Evolutionary conservation across 1,140 invertebrate species (phyloP).

Genomic region (Delia radicum): DNA sequence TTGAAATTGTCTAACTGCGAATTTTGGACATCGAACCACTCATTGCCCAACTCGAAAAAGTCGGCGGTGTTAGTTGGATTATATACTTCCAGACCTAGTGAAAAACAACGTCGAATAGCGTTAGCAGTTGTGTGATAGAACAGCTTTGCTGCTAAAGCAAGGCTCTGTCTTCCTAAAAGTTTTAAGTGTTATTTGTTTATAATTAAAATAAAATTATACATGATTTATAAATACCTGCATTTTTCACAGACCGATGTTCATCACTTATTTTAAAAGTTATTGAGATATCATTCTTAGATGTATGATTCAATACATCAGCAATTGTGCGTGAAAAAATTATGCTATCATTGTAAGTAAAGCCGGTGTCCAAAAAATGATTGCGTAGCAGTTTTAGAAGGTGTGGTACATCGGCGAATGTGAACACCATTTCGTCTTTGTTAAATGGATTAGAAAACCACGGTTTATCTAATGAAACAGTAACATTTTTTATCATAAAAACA

Average conservation of each 20-base stretch:
- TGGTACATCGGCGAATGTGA: background rate
- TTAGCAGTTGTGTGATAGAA: constrained; percentile 8
- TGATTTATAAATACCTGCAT: background rate
- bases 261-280: background rate
- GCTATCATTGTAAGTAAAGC: background rate
- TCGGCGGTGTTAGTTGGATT: background rate
- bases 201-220: background rate
- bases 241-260: background rate
- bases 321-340: background rate
- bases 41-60: constrained; percentile 1
- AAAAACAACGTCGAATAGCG: background rate
- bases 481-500: background rate
- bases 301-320: background rate
- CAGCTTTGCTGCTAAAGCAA: constrained; percentile 3
- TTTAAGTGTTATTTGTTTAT: background rate
- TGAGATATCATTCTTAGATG: background rate
- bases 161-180: constrained; percentile 5
- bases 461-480: background rate
- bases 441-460: background rate
- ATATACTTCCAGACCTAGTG: background rate
- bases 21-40: constrained; percentile 16
- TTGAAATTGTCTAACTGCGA: background rate
- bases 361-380: background rate
- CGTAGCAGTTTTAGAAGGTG: constrained; percentile 13
- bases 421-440: background rate